Evolutionary conservation across 2,797 vertebrate species (phyloP), one percentile per base, ranked within the genome.

Genomic region (Gallinago nigripennis): DNA sequence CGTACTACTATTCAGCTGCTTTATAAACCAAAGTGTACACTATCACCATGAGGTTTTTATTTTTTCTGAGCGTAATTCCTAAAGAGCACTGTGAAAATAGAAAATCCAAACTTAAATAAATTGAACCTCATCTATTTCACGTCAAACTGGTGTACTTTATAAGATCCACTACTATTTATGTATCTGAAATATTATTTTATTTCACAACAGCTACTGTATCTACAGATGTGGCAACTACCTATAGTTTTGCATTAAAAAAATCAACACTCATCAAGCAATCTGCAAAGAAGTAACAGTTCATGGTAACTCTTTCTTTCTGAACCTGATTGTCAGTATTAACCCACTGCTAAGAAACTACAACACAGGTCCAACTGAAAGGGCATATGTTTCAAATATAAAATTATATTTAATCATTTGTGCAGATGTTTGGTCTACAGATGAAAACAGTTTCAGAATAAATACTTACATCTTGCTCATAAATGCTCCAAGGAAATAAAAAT

Each of bases 361-460:
- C 51, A 91, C 35, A 83, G 88, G 68, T 86, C 76, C 84, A 91
- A 97, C 92, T 51, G 41, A 78, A 90, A 75, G 79, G 28, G 21
- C 14, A 0, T 53, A 71, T 21, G 16, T 86, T 95, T 94, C 61
- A 95, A 92, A 92, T 94, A 96, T 46, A 97, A 96, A 97, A 84
- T 82, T 79, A 88, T 70, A 76, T 91, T 87, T 69, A 81, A 82
- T 61, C 18, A 70, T 92, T 95, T 95, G 64, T 92, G 64, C 65
- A 96, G 87, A 92, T 78, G 84, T 95, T 96, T 97, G 96, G 91
- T 97, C 96, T 98, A 95, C 21, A 96, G 89, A 93, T 91, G 58
- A 95, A 93, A 93, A 94, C 64, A 95, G 92, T 95, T 97, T 91
- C 88, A 88, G 91, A 78, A 95, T 93, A 96, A 98, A 97, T 97